Evolutionary conservation across 2,797 vertebrate genomes (phyloP), one percentile per base, ranked within the genome.

Genomic region (Rhyacichthys aspro): DNA sequence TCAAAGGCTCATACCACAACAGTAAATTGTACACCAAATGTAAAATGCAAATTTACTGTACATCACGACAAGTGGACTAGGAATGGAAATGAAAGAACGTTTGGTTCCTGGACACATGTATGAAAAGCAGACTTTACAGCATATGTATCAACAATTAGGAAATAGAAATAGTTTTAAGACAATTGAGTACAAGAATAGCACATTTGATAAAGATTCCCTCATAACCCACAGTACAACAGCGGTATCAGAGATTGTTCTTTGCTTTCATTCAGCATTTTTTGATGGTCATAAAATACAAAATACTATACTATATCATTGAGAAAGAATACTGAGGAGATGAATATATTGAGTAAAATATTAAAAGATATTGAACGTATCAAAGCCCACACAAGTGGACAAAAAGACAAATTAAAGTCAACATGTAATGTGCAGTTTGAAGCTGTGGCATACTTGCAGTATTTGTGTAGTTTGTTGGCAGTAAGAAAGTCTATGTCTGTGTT

Each of bases 91-190:
- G 90, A 93, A 89, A 88, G 88, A 87, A 88, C 91, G 42, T 82
- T 68, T 74, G 74, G 72, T 79, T 88, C 81, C 69, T 60, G 73
- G 83, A 90, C 79, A 88, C 84, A 90, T 76, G 77, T 85, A 90
- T 90, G 90, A 94, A 88, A 94, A 94, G 90, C 92, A 90, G 90
- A 93, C 88, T 89, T 88, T 86, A 88, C 82, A 92, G 91, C 92
- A 84, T 89, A 90, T 93, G 92, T 85, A 91, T 86, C 84, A 84
- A 78, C 84, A 84, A 59, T 90, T 86, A 84, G 72, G 70, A 81
- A 86, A 84, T 89, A 86, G 79, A 88, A 88, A 92, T 87, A 90
- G 89, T 86, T 84, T 80, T 85, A 91, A 87, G 88, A 91, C 87
- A 90, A 34, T 92, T 87, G 77, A 89, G 86, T 90, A 91, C 91